Percentiles rank a stretch among this genome's conserved stretches.
These are phyloP conservation scores for Dasyornis broadbenti DNA, from an alignment of 2,113 vertebrate species.

Conservation along the genomic window DNA sequence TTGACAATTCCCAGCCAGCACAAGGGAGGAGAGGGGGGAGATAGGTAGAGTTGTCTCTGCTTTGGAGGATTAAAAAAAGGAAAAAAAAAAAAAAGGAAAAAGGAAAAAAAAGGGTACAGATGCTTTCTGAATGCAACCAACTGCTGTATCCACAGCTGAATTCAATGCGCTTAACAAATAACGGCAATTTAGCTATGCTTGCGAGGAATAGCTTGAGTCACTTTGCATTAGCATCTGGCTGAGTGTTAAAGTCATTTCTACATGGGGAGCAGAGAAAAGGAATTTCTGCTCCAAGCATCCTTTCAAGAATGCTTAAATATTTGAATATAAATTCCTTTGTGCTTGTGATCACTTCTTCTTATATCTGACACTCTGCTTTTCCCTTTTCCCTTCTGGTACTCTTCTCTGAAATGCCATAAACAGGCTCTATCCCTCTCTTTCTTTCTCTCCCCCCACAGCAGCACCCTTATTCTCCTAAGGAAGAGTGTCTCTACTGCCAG, in stretches of 20 bases:
- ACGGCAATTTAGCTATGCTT: constrained; percentile 90
- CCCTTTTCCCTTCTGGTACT: constrained; percentile 49
- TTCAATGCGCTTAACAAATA: constrained; percentile 96
- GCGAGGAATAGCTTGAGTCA: constrained; percentile 88
- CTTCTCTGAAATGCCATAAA: constrained; percentile 9
- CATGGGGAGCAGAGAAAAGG: constrained; percentile 76
- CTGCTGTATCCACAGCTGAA: constrained; percentile 84
- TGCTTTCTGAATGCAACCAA: constrained; percentile 80
- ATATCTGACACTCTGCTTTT: constrained; percentile 65
- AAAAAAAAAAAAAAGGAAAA: neutral
- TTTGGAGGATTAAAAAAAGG: constrained; percentile 70
- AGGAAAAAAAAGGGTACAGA: constrained; percentile 69
- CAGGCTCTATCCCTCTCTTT: neutral
- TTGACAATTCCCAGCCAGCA: constrained; percentile 82
- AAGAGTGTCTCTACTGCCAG: neutral
- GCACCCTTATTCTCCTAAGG: neutral
- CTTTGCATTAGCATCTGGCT: constrained; percentile 91
- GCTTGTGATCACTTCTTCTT: constrained; percentile 72
- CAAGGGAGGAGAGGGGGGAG: constrained; percentile 60
- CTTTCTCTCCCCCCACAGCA: neutral
- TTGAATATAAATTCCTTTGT: constrained; percentile 80
- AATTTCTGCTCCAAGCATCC: constrained; percentile 78
- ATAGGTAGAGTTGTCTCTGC: constrained; percentile 76
- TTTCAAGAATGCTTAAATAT: constrained; percentile 85
- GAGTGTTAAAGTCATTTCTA: constrained; percentile 81